Base-by-base conservation (phyloP, 2,797 vertebrate species). In the Antennarius maculatus region DNA sequence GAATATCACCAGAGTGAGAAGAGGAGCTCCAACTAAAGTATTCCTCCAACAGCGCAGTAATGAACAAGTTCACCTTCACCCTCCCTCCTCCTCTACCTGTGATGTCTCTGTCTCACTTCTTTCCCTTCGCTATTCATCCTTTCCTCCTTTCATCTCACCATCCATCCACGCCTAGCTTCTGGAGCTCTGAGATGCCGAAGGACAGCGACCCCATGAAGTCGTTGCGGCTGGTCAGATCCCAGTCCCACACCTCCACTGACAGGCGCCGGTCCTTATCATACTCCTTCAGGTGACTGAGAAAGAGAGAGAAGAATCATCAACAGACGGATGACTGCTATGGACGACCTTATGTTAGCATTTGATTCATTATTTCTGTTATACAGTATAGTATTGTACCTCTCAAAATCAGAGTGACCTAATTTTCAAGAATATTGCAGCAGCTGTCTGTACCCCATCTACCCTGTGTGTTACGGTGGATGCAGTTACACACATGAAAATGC, bases 141-240 rank as follows among this genome's bases (percentile, higher is more conserved):
- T 16, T 53, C 52, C 31, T 55, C 8, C 51, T 54, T 56, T 71
- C 37, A 65, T 76, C 88, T 92, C 71, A 91, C 91, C 90, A 91
- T 90, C 88, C 90, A 8, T 92, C 89, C 80, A 91, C 90, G 48
- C 89, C 89, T 60, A 37, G 88, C 39, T 91, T 90, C 54, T 91
- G 89, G 66, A 87, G 88, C 76, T 88, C 88, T 0, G 89, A 91
- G 83, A 92, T 89, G 75, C 87, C 86, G 7, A 91, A 91, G 63
- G 97, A 99, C 85, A 98, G 81, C 0, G 97, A 96, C n/a, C 97
- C 97, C 97, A 99, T 99, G 91, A 98, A 99, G 77, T 99, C 97
- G 0, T 99, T 98, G 82, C 96, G 94, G 90, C 96, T 98, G 92
- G 97, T 98, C 86, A 97, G 91, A 57, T 98, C 97, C 97, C 97